Conservation (phyloP, 1,140 invertebrate genomes). For the Fopius arisanus region DNA sequence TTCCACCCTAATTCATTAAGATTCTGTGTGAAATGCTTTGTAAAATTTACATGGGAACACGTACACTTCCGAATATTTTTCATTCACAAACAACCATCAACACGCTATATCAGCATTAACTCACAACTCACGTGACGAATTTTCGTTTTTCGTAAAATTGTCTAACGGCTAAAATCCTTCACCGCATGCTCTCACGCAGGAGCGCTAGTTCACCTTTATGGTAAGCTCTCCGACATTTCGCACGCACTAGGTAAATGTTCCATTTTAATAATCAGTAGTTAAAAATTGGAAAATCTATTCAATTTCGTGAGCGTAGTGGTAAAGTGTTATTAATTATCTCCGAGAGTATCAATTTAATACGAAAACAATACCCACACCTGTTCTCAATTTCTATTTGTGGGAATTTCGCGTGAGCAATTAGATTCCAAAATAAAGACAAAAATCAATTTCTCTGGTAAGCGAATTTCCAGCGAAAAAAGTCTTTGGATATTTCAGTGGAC, state of each 20-base stretch:
- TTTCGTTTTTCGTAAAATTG: slow-evolving; percentile 22
- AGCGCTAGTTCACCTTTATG: slow-evolving; percentile 64
- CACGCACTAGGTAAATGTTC: slow-evolving; percentile 63
- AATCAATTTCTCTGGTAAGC: too few relatives aligned
- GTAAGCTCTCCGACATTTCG: slow-evolving; percentile 67
- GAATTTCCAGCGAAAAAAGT: too few relatives aligned
- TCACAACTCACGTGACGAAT: slow-evolving; percentile 2
- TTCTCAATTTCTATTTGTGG: too few relatives aligned
- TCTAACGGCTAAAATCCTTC: slow-evolving; percentile 54
- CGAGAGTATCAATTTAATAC: too few relatives aligned
- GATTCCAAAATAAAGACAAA: too few relatives aligned
- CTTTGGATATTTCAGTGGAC: too few relatives aligned
- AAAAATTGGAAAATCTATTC: too few relatives aligned
- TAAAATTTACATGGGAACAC: background rate
- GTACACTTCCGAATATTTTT: background rate
- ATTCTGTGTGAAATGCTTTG: background rate
- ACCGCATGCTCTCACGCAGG: slow-evolving; percentile 62
- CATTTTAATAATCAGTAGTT: slow-evolving; percentile 52
- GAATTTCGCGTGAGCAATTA: too few relatives aligned
- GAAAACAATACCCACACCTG: too few relatives aligned
- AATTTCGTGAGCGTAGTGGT: too few relatives aligned
- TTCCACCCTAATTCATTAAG: background rate
- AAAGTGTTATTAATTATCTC: too few relatives aligned
- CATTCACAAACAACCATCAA: background rate
- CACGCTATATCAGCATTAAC: slow-evolving; percentile 2